These are phyloP conservation scores for Petroica traversi DNA, from an alignment of 2,113 vertebrate species.

Conservation along the genomic window DNA sequence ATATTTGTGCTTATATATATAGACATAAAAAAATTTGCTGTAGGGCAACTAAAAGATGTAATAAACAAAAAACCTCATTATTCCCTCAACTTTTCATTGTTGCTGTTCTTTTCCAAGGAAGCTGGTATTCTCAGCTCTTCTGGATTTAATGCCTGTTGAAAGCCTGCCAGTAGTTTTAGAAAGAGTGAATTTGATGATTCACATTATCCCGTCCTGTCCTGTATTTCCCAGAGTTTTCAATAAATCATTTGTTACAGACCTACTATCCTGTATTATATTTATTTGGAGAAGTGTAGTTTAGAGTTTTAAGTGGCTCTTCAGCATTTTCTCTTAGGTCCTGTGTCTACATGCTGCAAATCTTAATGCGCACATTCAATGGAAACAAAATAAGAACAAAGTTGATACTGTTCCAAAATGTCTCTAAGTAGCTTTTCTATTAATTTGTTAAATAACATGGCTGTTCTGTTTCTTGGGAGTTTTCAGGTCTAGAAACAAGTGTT, in stretches of 20 bases:
- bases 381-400: slow-evolving; percentile 14
- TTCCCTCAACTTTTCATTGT: neutral
- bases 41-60: neutral
- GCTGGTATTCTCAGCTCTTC: neutral
- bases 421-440: slow-evolving; percentile 10
- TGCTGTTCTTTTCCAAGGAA: neutral
- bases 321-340: neutral
- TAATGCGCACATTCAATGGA: slow-evolving; percentile 25
- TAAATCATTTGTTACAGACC: slow-evolving; percentile 15
- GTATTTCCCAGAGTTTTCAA: slow-evolving; percentile 26
- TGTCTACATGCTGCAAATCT: slow-evolving; percentile 11
- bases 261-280: neutral
- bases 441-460: neutral
- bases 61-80: neutral
- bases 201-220: neutral
- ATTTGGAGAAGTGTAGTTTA: neutral
- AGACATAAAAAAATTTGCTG: neutral
- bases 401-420: slow-evolving; percentile 4
- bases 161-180: slow-evolving; percentile 25
- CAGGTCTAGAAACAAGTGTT: neutral
- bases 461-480: neutral
- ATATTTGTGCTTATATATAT: neutral
- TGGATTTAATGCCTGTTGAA: slow-evolving; percentile 10
- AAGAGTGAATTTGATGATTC: slow-evolving; percentile 26
- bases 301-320: neutral